A percentile compares a stretch with the other conserved stretches of the same genome.
Conservation (phyloP, 2,113 vertebrate species). For the Alectura lathami region DNA sequence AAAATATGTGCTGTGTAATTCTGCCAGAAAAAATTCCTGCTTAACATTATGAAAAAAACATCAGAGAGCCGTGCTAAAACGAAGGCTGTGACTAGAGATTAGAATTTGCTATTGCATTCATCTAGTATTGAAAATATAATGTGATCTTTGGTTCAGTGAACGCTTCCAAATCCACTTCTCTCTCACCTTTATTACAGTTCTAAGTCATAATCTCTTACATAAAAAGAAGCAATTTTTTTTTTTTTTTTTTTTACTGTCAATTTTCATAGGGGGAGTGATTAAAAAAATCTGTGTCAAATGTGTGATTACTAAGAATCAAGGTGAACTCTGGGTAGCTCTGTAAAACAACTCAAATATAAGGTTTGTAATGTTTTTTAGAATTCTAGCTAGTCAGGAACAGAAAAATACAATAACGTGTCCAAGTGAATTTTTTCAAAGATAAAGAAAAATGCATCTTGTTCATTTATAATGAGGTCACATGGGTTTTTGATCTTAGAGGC, state of each 20-base stretch:
- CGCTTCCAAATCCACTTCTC: not conserved
- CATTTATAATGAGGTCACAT: not conserved
- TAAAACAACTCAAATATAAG: not conserved
- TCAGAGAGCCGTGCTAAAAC: not conserved
- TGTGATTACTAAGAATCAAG: not conserved
- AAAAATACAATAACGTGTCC: not conserved
- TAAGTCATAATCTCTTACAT: not conserved
- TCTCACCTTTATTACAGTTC: constrained; percentile 1
- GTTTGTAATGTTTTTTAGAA: not conserved
- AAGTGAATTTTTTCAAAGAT: not conserved
- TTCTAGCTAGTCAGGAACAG: not conserved
- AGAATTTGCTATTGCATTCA: constrained; percentile 8
- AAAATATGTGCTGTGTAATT: not conserved
- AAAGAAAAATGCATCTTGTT: not conserved
- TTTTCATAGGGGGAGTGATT: not conserved
- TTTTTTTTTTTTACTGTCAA: not conserved
- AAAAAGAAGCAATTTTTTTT: not conserved
- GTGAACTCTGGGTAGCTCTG: not conserved
- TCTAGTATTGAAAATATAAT: not conserved
- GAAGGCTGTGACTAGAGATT: not conserved
- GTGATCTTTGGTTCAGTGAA: not conserved
- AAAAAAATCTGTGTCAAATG: not conserved
- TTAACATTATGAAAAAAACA: not conserved
- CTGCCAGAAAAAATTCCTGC: not conserved
- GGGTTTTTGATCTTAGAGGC: no score